Evolutionary conservation across 2,797 vertebrate species (phyloP), one percentile per base, ranked within the genome.

Genomic region (Arrhamphus sclerolepis): DNA sequence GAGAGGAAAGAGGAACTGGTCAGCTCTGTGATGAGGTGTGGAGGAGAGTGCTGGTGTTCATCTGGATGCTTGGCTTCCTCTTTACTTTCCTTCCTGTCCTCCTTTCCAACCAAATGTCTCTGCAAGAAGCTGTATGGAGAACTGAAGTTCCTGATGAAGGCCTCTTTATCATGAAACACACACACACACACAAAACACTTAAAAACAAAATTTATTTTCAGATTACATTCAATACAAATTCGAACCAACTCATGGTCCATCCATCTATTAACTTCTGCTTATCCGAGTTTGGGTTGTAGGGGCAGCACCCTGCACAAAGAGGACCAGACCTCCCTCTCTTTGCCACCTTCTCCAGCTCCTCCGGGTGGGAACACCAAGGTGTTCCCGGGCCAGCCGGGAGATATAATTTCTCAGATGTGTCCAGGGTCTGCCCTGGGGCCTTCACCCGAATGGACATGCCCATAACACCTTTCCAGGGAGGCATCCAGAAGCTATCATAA

Each of bases 61-160:
- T 52, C 55, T 41, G 44, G 28, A 55, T 3, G 65, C 14, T 7
- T 13, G 4, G 87, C 87, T 11, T 93, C 91, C 16, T 21, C 62
- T 7, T 41, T 56, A 0, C 22, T 31, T 41, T 18, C 46, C 41
- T 22, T 68, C 18, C 7, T n/a, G n/a, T 58, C 56, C 46, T 70
- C 59, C 21, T 90, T 89, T 56, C 94, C 93, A n/a, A 95, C 94
- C 57, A 98, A 89, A 70, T 98, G 94, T 83, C 97, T 95, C 83
- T 92, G 92, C 83, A 99, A 81, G 24, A 93, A 92, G 78, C 94
- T 98, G 92, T 96, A 94, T 9, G 94, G 90, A 71, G 92, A 17
- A 0, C 96, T 99, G 93, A 95, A 99, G 91, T 98, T 98, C 86
- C 91, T 90, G 56, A 99, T 97, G 89, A 98, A 98, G 74, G 82